Evolutionary conservation across 1,140 invertebrate species (phyloP).

Genomic region (Drosophila ironensis): DNA sequence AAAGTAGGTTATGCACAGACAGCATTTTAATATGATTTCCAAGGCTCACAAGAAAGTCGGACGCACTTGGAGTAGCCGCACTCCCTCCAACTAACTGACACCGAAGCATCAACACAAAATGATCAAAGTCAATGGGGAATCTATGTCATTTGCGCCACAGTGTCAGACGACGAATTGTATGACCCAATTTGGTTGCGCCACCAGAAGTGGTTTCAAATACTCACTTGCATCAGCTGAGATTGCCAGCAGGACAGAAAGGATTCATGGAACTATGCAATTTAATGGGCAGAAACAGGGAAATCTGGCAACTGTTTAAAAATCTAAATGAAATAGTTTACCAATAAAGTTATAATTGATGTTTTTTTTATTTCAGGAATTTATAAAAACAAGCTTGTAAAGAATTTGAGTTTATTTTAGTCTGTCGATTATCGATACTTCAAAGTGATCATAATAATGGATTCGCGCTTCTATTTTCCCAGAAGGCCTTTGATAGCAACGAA

Average conservation of each 20-base stretch:
- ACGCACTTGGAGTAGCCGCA: constrained; percentile 28
- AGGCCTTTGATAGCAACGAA: too few relatives aligned
- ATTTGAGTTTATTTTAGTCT: too few relatives aligned
- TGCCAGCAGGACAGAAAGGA: neutral
- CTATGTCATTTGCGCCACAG: constrained; percentile 24
- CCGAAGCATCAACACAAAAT: constrained; percentile 19
- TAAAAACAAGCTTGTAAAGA: too few relatives aligned
- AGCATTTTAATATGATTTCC: constrained; percentile 78
- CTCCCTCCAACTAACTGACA: constrained; percentile 9
- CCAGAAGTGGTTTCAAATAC: constrained; percentile 14
- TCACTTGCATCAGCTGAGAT: constrained; percentile 9
- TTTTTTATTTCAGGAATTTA: too few relatives aligned
- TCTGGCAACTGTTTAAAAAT: neutral
- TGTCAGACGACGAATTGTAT: constrained; percentile 29
- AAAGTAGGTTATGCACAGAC: constrained; percentile 75
- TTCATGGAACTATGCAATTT: neutral
- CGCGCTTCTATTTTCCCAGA: too few relatives aligned
- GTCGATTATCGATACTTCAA: too few relatives aligned
- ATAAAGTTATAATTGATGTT: too few relatives aligned
- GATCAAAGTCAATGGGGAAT: constrained; percentile 39
- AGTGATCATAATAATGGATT: too few relatives aligned
- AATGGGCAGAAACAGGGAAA: too few relatives aligned
- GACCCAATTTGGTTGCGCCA: constrained; percentile 18
- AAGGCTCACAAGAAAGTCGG: constrained; percentile 49
- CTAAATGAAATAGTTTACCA: too few relatives aligned